phyloP scores from a whole-genome alignment of 1,140 invertebrate species.

The Xylocopa sonorina region DNA sequence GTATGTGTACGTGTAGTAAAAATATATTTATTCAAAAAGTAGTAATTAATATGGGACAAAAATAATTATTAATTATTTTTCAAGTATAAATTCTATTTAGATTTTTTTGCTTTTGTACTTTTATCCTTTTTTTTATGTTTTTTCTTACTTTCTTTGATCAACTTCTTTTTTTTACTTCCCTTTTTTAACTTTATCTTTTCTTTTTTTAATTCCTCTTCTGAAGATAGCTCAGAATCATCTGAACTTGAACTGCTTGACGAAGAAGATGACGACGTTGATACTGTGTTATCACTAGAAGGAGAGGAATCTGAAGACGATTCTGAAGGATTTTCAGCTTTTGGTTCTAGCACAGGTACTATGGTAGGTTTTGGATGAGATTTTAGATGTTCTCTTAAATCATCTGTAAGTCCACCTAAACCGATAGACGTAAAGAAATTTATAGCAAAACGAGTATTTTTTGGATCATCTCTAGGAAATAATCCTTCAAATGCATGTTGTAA shows the following conservation, averaged over 20 bases:
- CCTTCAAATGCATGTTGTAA: slow-evolving; percentile 94
- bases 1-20: too few species aligned
- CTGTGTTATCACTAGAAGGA: slow-evolving; percentile 49
- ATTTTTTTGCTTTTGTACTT: slow-evolving; percentile 31
- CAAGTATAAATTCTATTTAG: background rate
- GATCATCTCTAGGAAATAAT: slow-evolving; percentile 97
- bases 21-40: slow-evolving; percentile 35
- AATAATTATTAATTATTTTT: slow-evolving; percentile 18
- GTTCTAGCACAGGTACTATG: slow-evolving; percentile 43
- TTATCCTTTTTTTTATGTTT: slow-evolving; percentile 56
- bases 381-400: slow-evolving; percentile 95
- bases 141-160: slow-evolving; percentile 51
- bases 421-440: slow-evolving; percentile 99
- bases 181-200: slow-evolving; percentile 51
- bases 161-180: slow-evolving; percentile 46
- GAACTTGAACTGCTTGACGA: slow-evolving; percentile 25
- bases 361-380: slow-evolving; percentile 83
- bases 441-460: slow-evolving; percentile 97
- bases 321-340: slow-evolving; percentile 43
- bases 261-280: slow-evolving; percentile 48
- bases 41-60: background rate
- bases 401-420: slow-evolving; percentile 97
- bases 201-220: slow-evolving; percentile 29
- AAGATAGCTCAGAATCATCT: slow-evolving; percentile 36
- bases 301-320: slow-evolving; percentile 54